phyloP scores from a whole-genome alignment of 2,797 vertebrate species.

The Trachops cirrhosus region DNA sequence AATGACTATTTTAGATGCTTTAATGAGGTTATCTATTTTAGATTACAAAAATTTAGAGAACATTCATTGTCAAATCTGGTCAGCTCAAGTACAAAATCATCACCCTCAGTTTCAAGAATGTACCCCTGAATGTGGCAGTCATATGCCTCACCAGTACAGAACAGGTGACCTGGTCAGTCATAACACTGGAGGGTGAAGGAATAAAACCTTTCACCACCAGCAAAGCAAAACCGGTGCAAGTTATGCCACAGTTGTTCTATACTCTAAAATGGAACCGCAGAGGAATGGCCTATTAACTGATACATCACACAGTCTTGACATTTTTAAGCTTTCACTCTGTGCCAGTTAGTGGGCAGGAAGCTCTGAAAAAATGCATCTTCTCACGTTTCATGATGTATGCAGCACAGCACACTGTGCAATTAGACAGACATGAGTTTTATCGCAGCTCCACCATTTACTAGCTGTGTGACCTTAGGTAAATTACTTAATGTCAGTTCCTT shows the following conservation, averaged over 20 bases:
- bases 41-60: not conserved
- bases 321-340: not conserved
- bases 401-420: not conserved
- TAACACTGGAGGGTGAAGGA: not conserved
- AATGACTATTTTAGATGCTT: not conserved
- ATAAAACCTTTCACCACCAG: too few species aligned
- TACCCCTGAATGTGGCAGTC: not conserved
- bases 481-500: not conserved
- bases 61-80: not conserved
- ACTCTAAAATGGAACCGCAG: not conserved
- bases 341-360: not conserved
- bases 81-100: not conserved
- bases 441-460: accelerated
- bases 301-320: accelerated
- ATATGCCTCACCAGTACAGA: accelerated
- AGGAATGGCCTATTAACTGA: too few species aligned
- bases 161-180: not conserved
- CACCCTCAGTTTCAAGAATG: not conserved
- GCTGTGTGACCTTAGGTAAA: not conserved
- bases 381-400: too few species aligned
- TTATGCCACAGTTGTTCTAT: not conserved
- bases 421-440: not conserved
- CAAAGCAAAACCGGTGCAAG: not conserved
- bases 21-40: not conserved
- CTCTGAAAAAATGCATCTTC: not conserved